A percentile compares a stretch with the other conserved stretches of the same genome.
Conservation (phyloP, 2,888 invertebrate species). For the Ecliptopera silaceata region DNA sequence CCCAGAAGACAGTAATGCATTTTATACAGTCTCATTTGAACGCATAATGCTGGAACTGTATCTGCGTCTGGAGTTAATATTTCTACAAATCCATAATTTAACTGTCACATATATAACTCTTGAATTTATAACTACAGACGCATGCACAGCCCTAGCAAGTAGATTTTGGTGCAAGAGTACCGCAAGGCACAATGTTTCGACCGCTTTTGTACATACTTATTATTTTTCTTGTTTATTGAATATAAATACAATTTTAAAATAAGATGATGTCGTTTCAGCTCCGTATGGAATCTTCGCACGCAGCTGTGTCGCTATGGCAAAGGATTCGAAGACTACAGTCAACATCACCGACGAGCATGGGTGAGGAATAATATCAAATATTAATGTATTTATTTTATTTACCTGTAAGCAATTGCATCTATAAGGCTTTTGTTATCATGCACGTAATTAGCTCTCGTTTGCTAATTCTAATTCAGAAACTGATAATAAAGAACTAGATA, state of each 20-base stretch:
- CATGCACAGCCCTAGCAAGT: background rate
- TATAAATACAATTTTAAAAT: slow-evolving; percentile 14
- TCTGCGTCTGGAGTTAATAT: slow-evolving; percentile 5
- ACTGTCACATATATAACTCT: background rate
- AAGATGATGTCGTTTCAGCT: slow-evolving; percentile 81
- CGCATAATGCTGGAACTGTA: slow-evolving; percentile 12
- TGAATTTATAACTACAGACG: background rate
- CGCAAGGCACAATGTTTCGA: slow-evolving; percentile 13
- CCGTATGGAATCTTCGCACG: slow-evolving; percentile 97
- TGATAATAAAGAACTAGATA: too few relatives aligned
- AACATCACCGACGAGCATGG: slow-evolving; percentile 98
- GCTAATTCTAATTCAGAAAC: too few relatives aligned
- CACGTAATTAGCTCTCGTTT: too few relatives aligned
- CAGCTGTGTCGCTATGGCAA: slow-evolving; percentile 98
- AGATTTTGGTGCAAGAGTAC: slow-evolving; percentile 19
- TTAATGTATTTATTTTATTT: too few relatives aligned
- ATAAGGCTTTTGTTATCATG: too few relatives aligned
- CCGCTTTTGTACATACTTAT: slow-evolving; percentile 28
- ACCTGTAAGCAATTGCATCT: too few relatives aligned
- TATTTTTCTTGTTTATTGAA: slow-evolving; percentile 6
- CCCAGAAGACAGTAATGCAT: slow-evolving; percentile 94
- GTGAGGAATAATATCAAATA: slow-evolving; percentile 62
- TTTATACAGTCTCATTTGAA: slow-evolving; percentile 7
- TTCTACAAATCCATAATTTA: background rate
- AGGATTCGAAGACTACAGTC: slow-evolving; percentile 97